Percentiles rank a stretch among this genome's conserved stretches.
These are phyloP conservation scores for Genyomyrus donnyi DNA, from an alignment of 2,113 vertebrate genomes.

Conservation along the genomic window DNA sequence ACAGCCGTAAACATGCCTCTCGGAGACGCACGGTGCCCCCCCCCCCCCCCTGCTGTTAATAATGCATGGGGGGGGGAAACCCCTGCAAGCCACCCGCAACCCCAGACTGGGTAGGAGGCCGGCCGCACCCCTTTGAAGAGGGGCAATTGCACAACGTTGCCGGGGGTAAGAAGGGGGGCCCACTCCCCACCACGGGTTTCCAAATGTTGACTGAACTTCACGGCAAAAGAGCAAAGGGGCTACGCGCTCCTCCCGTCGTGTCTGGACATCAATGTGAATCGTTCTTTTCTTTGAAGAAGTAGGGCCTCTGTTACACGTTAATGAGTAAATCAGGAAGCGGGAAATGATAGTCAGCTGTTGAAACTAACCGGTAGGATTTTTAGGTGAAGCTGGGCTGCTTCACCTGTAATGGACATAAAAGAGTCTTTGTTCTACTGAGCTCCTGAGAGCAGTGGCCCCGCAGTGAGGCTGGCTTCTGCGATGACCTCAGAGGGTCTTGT, in stretches of 20 bases:
- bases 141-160: not conserved
- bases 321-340: not conserved
- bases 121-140: not conserved
- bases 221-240: not conserved
- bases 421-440: not conserved
- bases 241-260: not conserved
- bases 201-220: not conserved
- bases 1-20: conserved; percentile 1
- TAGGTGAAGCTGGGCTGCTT: not conserved
- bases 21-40: no score
- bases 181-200: not conserved
- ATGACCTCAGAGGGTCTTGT: not conserved
- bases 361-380: not conserved
- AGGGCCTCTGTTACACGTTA: not conserved
- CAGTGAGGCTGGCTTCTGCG: not conserved
- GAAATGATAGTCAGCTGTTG: not conserved
- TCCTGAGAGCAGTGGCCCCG: not conserved
- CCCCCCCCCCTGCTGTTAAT: not conserved
- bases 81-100: not conserved
- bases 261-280: not conserved
- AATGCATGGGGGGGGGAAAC: conserved; percentile 5
- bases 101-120: not conserved
- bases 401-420: not conserved
- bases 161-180: not conserved
- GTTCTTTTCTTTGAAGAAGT: not conserved